phyloP scores from a whole-genome alignment of 2,797 vertebrate genomes.

The Sciurus carolinensis region DNA sequence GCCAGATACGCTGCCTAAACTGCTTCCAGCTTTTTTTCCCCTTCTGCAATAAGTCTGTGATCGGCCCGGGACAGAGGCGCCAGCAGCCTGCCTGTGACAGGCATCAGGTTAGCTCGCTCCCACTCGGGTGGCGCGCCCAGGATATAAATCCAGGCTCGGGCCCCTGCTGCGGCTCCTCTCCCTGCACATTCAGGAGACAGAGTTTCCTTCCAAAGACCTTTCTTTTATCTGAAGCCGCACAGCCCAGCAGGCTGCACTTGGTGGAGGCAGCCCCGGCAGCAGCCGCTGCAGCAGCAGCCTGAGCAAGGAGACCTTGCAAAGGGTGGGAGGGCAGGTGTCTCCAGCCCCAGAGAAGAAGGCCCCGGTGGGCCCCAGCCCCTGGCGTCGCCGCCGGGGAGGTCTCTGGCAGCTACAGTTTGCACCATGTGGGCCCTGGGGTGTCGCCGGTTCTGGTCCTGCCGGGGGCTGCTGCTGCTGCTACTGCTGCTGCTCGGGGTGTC shows the following conservation, averaged over 20 bases:
- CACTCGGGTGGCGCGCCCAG: slow-evolving; percentile 90
- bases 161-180: slow-evolving; percentile 86
- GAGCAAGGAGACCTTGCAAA: slow-evolving; percentile 80
- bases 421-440: slow-evolving; percentile 72
- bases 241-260: slow-evolving; percentile 81
- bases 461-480: slow-evolving; percentile 71
- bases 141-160: slow-evolving; percentile 92
- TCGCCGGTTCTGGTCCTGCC: slow-evolving; percentile 35
- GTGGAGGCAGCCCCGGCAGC: slow-evolving; percentile 43
- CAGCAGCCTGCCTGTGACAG: slow-evolving; percentile 91
- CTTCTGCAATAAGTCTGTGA: slow-evolving; percentile 92
- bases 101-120: slow-evolving; percentile 91
- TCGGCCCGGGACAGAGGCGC: slow-evolving; percentile 92
- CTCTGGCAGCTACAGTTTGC: rapidly evolving
- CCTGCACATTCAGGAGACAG: slow-evolving; percentile 86
- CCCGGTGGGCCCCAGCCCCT: not conserved
- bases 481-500: slow-evolving; percentile 90
- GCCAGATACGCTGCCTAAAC: slow-evolving; percentile 94
- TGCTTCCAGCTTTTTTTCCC: slow-evolving; percentile 90
- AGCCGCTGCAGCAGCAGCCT: not conserved
- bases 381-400: not conserved
- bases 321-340: slow-evolving; percentile 84
- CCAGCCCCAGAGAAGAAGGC: slow-evolving; percentile 35
- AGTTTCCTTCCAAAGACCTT: slow-evolving; percentile 86
- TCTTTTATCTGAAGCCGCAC: slow-evolving; percentile 88